A percentile compares a stretch with the other conserved stretches of the same genome.
These are phyloP conservation scores for Montipora cactus DNA, from an alignment of 64 coral and sea anemone species.

Conservation along the genomic window DNA sequence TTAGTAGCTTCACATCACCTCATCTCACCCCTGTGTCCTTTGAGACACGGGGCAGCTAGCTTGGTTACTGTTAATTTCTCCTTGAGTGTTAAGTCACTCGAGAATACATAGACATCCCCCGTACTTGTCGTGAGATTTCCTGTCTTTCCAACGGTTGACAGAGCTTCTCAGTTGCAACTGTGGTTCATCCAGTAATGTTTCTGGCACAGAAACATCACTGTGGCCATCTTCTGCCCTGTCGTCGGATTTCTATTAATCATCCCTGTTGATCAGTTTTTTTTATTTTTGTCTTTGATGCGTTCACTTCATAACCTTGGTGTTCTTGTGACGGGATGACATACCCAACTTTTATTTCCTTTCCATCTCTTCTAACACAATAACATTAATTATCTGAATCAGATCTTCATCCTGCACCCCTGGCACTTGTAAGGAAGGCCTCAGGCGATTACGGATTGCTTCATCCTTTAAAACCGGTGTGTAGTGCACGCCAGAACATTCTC, in stretches of 20 bases:
- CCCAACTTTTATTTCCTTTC: conserved; percentile 19
- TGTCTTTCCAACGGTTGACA: no score
- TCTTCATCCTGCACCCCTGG: conserved; percentile 33
- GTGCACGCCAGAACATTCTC: no score
- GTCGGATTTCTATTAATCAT: background rate
- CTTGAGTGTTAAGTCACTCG: no score
- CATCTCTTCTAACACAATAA: background rate
- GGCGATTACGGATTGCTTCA: no score
- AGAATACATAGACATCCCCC: no score
- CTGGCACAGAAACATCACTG: conserved; percentile 4
- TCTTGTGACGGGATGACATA: background rate
- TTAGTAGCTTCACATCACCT: no score
- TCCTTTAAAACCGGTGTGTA: no score
- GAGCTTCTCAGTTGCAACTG: background rate
- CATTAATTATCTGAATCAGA: conserved; percentile 29
- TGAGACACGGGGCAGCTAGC: no score
- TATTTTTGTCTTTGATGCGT: background rate
- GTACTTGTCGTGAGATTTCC: no score
- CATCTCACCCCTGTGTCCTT: no score
- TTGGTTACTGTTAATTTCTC: no score
- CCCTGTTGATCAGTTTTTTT: background rate
- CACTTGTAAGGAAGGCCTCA: no score
- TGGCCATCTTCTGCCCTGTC: background rate
- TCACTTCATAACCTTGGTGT: background rate
- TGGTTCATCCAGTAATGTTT: conserved; percentile 36